phyloP scores from a whole-genome alignment of 1,140 invertebrate genomes.

The Ceratina australensis region DNA sequence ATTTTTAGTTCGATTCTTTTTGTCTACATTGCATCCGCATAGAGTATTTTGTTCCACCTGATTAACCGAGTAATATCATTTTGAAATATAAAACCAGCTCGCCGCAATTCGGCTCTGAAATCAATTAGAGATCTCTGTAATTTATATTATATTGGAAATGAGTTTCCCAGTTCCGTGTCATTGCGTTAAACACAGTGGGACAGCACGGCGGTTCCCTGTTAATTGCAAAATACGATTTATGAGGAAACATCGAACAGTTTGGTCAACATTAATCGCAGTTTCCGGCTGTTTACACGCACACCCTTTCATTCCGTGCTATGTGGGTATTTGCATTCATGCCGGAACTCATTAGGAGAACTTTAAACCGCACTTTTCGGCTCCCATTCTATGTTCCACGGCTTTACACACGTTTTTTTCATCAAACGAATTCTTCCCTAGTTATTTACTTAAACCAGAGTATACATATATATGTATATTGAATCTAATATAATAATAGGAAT shows the following conservation, averaged over 20 bases:
- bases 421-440: neutral
- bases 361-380: neutral
- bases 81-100: neutral
- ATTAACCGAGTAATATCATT: too few species aligned
- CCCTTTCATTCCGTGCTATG: slow-evolving; percentile 15
- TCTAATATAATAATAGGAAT: too few species aligned
- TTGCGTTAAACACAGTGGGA: slow-evolving; percentile 26
- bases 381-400: neutral
- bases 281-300: neutral
- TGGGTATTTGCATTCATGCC: slow-evolving; percentile 10
- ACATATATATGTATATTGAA: too few species aligned
- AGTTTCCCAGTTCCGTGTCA: slow-evolving; percentile 13
- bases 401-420: neutral
- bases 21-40: neutral
- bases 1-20: slow-evolving; percentile 3
- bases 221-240: slow-evolving; percentile 31
- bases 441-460: too few species aligned
- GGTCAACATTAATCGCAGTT: slow-evolving; percentile 26
- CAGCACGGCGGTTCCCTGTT: neutral
- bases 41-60: neutral
- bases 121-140: slow-evolving; percentile 19
- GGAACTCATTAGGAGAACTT: neutral
- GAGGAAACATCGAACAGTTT: slow-evolving; percentile 11
- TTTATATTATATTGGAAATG: slow-evolving; percentile 20
- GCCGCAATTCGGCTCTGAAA: neutral